These are phyloP conservation scores for Magallana angulata DNA, from an alignment of 1,140 invertebrate genomes.

Conservation along the genomic window DNA sequence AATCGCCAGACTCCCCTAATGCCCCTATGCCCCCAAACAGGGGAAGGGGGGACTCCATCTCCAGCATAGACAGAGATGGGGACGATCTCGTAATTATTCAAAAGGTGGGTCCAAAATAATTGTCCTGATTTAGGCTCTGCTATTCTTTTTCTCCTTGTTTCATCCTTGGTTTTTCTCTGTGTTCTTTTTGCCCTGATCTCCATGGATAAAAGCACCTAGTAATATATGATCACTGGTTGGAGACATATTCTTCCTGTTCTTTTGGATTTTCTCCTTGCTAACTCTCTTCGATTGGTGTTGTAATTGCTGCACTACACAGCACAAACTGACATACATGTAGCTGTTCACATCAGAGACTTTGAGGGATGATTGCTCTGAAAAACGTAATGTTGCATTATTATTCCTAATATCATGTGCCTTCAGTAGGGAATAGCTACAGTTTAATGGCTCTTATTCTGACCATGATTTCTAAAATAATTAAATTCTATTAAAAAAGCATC, in stretches of 20 bases:
- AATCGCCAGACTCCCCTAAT: constrained; percentile 62
- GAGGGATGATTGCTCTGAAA: not conserved
- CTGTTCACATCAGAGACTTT: not conserved
- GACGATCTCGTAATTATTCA: constrained; percentile 73
- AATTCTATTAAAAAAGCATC: too few relatives aligned
- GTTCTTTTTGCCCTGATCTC: not conserved
- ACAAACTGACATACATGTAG: not conserved
- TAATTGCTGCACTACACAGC: not conserved
- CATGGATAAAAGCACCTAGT: not conserved
- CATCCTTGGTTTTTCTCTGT: not conserved
- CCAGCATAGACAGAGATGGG: constrained; percentile 75
- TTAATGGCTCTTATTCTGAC: too few relatives aligned
- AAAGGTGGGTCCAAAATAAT: constrained; percentile 78
- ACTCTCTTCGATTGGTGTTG: not conserved
- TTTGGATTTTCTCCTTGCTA: not conserved
- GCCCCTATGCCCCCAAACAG: constrained; percentile 63
- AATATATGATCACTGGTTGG: not conserved
- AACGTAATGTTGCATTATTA: too few relatives aligned
- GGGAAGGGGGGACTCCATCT: constrained; percentile 67
- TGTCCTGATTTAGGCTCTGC: not conserved
- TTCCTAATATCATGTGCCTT: too few relatives aligned
- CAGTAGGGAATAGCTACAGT: too few relatives aligned
- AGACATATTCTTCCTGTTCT: not conserved
- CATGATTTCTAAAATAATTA: too few relatives aligned
- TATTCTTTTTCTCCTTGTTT: not conserved